These are phyloP conservation scores for Dendrolimus houi DNA, from an alignment of 2,888 invertebrate species.

Conservation along the genomic window DNA sequence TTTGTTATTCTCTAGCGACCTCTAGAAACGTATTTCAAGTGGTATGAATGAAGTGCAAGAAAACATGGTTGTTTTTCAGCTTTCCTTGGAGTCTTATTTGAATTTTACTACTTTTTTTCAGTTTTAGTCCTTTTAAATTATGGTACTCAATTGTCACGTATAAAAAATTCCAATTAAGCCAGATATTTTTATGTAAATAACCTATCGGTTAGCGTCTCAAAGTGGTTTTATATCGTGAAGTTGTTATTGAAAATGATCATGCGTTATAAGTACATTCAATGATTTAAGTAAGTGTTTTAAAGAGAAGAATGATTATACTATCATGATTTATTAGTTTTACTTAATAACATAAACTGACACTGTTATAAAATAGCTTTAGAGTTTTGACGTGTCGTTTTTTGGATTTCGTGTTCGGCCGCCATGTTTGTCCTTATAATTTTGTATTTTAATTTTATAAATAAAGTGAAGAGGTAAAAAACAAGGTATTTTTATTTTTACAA, in stretches of 20 bases:
- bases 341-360: slow-evolving; percentile 8
- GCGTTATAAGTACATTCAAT: slow-evolving; percentile 50
- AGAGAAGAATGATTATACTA: slow-evolving; percentile 21
- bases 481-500: not conserved
- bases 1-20: not conserved
- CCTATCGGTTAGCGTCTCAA: slow-evolving; percentile 53
- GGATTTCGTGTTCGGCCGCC: slow-evolving; percentile 64
- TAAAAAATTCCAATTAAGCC: slow-evolving; percentile 27
- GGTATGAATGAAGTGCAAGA: slow-evolving; percentile 48
- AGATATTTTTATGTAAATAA: slow-evolving; percentile 50
- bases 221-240: slow-evolving; percentile 50
- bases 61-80: slow-evolving; percentile 76
- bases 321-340: slow-evolving; percentile 7
- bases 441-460: not conserved
- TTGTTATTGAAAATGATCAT: slow-evolving; percentile 56
- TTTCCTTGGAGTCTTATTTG: slow-evolving; percentile 52
- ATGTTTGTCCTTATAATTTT: slow-evolving; percentile 65
- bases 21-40: slow-evolving; percentile 4
- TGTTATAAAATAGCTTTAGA: slow-evolving; percentile 38
- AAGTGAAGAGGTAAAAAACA: not conserved
- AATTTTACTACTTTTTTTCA: slow-evolving; percentile 34
- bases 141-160: slow-evolving; percentile 26
- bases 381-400: slow-evolving; percentile 69
- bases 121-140: slow-evolving; percentile 27
- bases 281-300: slow-evolving; percentile 55